Evolutionary conservation across 1,140 invertebrate species (phyloP).

Genomic region (Druon quercuslanigerum): DNA sequence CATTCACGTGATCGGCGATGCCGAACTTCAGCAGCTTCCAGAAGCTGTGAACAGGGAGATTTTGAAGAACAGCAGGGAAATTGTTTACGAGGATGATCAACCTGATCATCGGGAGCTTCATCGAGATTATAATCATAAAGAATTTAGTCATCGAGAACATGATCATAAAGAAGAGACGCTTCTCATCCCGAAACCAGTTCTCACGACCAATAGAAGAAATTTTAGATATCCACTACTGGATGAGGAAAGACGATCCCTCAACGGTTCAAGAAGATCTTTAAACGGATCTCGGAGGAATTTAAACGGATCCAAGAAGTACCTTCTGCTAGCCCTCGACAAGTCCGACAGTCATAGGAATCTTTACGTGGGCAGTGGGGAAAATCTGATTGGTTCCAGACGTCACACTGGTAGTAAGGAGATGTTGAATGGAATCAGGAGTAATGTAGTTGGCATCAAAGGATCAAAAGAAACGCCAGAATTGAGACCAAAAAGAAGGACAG

Average conservation of each 20-base stretch:
- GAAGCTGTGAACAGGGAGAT: slow-evolving; percentile 62
- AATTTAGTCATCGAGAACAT: background rate
- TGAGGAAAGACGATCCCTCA: slow-evolving; percentile 53
- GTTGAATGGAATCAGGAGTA: slow-evolving; percentile 42
- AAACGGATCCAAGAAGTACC: slow-evolving; percentile 49
- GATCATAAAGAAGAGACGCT: slow-evolving; percentile 38
- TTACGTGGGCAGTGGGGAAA: slow-evolving; percentile 42
- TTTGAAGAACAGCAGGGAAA: slow-evolving; percentile 59
- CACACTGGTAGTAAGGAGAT: slow-evolving; percentile 55
- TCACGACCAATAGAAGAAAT: background rate
- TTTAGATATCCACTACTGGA: slow-evolving; percentile 39
- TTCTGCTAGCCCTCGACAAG: slow-evolving; percentile 50
- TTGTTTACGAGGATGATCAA: slow-evolving; percentile 54
- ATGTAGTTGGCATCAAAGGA: slow-evolving; percentile 12
- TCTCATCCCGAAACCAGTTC: slow-evolving; percentile 29
- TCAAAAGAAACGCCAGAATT: slow-evolving; percentile 44
- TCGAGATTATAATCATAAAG: background rate
- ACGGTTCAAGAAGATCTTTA: slow-evolving; percentile 38
- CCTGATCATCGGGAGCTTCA: slow-evolving; percentile 32
- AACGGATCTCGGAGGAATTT: slow-evolving; percentile 45
- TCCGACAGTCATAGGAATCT: slow-evolving; percentile 41
- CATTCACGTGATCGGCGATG: slow-evolving; percentile 58
- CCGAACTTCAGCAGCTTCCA: slow-evolving; percentile 56
- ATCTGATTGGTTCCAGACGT: slow-evolving; percentile 40
- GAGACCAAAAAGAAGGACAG: slow-evolving; percentile 26